Conservation (phyloP, 1,140 invertebrate species). For the Fopius arisanus region DNA sequence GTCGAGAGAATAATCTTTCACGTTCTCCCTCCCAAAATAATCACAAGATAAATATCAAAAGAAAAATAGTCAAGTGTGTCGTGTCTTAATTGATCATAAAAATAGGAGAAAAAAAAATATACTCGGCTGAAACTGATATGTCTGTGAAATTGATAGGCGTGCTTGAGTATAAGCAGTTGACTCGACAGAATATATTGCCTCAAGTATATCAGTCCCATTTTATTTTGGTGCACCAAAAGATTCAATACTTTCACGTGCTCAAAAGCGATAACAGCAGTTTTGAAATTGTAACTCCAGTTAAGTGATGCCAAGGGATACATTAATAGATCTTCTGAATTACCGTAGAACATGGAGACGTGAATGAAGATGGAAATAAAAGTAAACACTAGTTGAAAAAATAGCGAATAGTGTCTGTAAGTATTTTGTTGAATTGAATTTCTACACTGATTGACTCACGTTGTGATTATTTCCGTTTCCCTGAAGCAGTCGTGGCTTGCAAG, state of each 20-base stretch:
- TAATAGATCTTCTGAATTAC: background rate
- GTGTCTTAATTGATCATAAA: no score
- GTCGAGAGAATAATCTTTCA: no score
- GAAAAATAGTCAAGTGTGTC: no score
- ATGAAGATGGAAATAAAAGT: background rate
- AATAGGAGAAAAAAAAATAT: no score
- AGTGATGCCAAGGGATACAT: background rate
- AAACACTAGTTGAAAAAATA: background rate
- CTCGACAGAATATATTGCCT: no score
- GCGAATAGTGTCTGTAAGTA: background rate
- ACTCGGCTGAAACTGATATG: no score
- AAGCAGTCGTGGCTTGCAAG: slow-evolving; percentile 63
- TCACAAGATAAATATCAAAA: no score
- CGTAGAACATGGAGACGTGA: background rate
- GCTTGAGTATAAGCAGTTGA: no score
- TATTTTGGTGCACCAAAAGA: background rate
- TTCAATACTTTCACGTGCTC: background rate
- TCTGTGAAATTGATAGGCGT: no score
- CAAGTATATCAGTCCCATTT: background rate
- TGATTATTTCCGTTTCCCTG: slow-evolving; percentile 59
- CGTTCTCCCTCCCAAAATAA: background rate
- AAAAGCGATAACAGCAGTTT: background rate
- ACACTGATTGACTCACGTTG: slow-evolving; percentile 59
- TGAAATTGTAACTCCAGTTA: background rate
- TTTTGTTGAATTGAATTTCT: slow-evolving; percentile 33